Conservation (phyloP, 2,113 vertebrate genomes). For the Rhabdomys dilectus region DNA sequence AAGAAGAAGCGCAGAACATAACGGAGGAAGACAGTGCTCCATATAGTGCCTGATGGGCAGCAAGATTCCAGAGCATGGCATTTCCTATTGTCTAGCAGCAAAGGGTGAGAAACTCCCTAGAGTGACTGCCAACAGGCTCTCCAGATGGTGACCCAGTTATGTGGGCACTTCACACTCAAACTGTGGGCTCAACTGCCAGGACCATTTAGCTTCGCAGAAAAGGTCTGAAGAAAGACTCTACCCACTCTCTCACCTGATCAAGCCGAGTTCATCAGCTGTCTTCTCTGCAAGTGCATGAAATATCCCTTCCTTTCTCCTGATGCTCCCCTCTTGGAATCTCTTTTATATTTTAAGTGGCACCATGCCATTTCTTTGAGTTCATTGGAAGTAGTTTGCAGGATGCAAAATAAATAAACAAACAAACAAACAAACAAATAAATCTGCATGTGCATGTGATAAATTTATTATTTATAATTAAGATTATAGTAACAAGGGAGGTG, state of each 20-base stretch:
- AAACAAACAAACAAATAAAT: neutral
- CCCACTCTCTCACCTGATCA: neutral
- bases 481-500: neutral
- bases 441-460: accelerated
- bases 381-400: neutral
- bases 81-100: neutral
- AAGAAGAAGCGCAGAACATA: neutral
- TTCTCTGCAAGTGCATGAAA: neutral
- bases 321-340: neutral
- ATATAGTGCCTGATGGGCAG: neutral
- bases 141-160: conserved; percentile 20
- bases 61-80: neutral
- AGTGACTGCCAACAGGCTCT: neutral
- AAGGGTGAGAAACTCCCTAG: neutral
- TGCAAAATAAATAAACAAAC: neutral
- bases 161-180: neutral
- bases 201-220: neutral
- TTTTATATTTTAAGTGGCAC: neutral
- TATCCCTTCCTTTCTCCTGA: neutral
- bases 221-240: neutral
- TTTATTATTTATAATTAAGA: neutral
- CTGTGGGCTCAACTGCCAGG: neutral
- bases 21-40: neutral
- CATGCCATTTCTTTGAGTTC: neutral
- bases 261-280: neutral